Percentiles rank a stretch among this genome's conserved stretches.
These are phyloP conservation scores for Cherax quadricarinatus DNA, from an alignment of 1,140 invertebrate species.

Conservation along the genomic window DNA sequence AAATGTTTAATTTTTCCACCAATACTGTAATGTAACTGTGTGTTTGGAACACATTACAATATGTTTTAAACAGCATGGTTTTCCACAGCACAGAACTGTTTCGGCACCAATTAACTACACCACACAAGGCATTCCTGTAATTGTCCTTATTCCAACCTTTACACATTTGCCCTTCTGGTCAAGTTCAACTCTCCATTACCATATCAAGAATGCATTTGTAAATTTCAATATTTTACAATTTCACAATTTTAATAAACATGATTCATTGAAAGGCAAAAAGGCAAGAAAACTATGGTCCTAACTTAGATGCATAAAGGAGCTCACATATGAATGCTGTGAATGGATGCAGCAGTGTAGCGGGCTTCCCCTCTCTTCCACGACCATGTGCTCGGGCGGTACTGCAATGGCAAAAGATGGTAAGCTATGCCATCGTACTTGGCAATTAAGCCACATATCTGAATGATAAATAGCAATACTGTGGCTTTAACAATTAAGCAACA, in stretches of 20 bases:
- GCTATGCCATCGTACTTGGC: too few species aligned
- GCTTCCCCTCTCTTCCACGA: constrained; percentile 91
- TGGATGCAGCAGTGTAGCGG: constrained; percentile 93
- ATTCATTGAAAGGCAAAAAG: neutral
- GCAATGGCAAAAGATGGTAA: constrained; percentile 74
- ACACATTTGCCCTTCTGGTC: neutral
- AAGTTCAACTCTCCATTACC: neutral
- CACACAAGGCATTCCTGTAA: neutral
- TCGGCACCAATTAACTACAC: too few species aligned
- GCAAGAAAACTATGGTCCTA: neutral
- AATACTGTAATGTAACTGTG: too few species aligned
- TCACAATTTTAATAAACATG: neutral
- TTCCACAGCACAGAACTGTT: too few species aligned
- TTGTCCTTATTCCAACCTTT: neutral
- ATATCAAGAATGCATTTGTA: neutral
- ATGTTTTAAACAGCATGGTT: too few species aligned
- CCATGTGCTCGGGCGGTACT: constrained; percentile 97
- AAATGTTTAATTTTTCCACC: too few species aligned
- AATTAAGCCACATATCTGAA: too few species aligned
- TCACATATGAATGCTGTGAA: constrained; percentile 82
- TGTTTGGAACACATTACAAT: too few species aligned
- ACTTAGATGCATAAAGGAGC: neutral
- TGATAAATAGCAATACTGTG: too few species aligned
- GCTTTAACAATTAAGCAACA: too few species aligned
- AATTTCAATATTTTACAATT: neutral